These are phyloP conservation scores for Palythoa grandis DNA, from an alignment of 92 coral and sea anemone genomes.

Conservation along the genomic window DNA sequence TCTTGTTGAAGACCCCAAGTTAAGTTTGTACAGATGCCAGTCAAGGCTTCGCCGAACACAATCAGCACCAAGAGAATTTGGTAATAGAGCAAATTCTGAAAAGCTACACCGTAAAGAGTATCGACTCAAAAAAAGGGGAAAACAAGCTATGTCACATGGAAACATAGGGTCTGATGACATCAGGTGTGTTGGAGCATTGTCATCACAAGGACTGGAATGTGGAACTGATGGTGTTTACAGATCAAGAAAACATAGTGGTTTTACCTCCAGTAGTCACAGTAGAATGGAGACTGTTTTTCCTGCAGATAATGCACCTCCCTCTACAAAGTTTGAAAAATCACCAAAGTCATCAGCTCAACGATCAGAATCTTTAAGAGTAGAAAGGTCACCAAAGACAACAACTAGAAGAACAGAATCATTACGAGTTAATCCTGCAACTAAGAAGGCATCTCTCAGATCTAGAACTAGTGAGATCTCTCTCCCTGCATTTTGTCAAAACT, in stretches of 20 bases:
- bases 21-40: slow-evolving; percentile 76
- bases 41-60: slow-evolving; percentile 81
- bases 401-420: slow-evolving; percentile 36
- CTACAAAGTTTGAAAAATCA: slow-evolving; percentile 18
- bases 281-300: slow-evolving; percentile 80
- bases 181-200: slow-evolving; percentile 60
- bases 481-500: slow-evolving; percentile 74
- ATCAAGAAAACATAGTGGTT: slow-evolving; percentile 48
- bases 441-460: slow-evolving; percentile 34
- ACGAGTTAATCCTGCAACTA: slow-evolving; percentile 14
- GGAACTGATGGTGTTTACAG: slow-evolving; percentile 76
- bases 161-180: slow-evolving; percentile 67
- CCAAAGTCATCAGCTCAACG: slow-evolving; percentile 12
- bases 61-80: slow-evolving; percentile 82
- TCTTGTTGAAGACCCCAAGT: slow-evolving; percentile 90
- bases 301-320: slow-evolving; percentile 62
- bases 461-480: slow-evolving; percentile 59
- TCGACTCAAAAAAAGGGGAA: slow-evolving; percentile 16
- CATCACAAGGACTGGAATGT: slow-evolving; percentile 69
- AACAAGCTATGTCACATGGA: slow-evolving; percentile 37
- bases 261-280: slow-evolving; percentile 26
- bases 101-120: slow-evolving; percentile 53
- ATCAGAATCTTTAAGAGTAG: slow-evolving; percentile 34
- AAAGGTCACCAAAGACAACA: slow-evolving; percentile 30
- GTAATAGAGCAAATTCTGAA: slow-evolving; percentile 59